Evolutionary conservation across 1,140 invertebrate species (phyloP), one percentile per base, ranked within the genome.

Genomic region (Cotesia vestalis): DNA sequence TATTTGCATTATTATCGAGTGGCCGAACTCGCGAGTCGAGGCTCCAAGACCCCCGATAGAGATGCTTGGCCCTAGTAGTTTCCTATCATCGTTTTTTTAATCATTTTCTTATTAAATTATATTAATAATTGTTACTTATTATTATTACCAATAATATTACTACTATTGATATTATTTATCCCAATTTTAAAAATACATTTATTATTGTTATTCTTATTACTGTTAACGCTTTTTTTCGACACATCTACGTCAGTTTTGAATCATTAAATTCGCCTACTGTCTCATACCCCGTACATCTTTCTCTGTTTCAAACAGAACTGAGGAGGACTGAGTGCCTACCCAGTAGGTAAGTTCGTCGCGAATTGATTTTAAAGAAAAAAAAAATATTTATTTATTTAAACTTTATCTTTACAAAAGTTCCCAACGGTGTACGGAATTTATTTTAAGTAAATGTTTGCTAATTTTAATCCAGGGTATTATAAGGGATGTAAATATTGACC

Each of bases 271-370:
- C 75, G 80, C 79, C 82, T 81, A 81, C 78, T 83, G 77, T 84
- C 78, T 85, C 82, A 85, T 85, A 76, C 80, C 83, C 83, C 83
- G 74, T 83, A 85, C 84, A 85, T 82, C 79, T 85, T 85, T 85
- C 83, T 85, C 83, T 85, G 83, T 85, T 85, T 84, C 83, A 85
- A 85, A 85, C 84, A 85, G 84, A 84, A 85, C 83, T 85, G 75
- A 83, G 83, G 84, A 85, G 83, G 83, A 85, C 82, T 84, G 78
- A 80, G 80, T 85, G 82, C 83, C 82, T 85, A 85, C 79, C 79
- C 77, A 80, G 78, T 85, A 84, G 83, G 84, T 85, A 85, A 85
- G 84, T 85, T 78, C 75, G 83, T 83, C 80, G 81, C 83, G 83
- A 80, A 83, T 82, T 83, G 78, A 73, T 69, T 70, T 75, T 69